Base-by-base conservation (phyloP, 2,113 vertebrate species). In the Hippocampus abdominalis region DNA sequence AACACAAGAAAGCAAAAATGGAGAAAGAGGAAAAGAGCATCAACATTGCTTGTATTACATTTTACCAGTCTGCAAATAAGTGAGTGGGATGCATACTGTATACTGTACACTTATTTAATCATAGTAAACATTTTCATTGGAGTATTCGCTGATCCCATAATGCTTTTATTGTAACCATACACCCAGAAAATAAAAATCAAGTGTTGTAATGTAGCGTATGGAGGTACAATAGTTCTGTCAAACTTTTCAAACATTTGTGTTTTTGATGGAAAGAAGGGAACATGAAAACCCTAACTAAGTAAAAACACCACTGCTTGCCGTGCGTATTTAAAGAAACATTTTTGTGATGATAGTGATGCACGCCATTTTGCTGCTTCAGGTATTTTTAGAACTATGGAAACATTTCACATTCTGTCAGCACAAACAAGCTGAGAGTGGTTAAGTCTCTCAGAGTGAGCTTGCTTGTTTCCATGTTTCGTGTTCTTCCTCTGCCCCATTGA, bases 321-420 rank as follows among this genome's bases (percentile, higher is more conserved):
- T 25, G 57, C 16, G 54, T 16, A 66, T 29, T 59, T 39, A 63
- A 51, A 20, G 27, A 73, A 39, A 13, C 18, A 3, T 39, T 29
- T 16, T 44, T 32, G 27, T 23, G 62, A 54, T 77, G 29, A 0
- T 46, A 68, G n/a, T 25, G 46, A 75, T n/a, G 39, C 29, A 59
- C 16, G 53, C 36, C 10, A 64, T 64, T 29, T 68, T 11, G 29
- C 39, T 67, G 39, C 44, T 29, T 73, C 20, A 16, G 54, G 64
- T 77, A 69, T 73, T 80, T 80, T 75, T 71, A 73, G 65, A 78
- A 44, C 11, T 23, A 39, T 77, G 7, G 77, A 69, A 70, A 2
- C 16, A 53, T 54, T 64, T 67, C 40, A 64, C 64, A 62, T 81
- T 29, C 15, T 32, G n/a, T 25, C 9, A 68, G 48, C 62, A 44